These are phyloP conservation scores for Amblyjoppa proteus DNA, from an alignment of 2,888 invertebrate genomes.

Conservation along the genomic window DNA sequence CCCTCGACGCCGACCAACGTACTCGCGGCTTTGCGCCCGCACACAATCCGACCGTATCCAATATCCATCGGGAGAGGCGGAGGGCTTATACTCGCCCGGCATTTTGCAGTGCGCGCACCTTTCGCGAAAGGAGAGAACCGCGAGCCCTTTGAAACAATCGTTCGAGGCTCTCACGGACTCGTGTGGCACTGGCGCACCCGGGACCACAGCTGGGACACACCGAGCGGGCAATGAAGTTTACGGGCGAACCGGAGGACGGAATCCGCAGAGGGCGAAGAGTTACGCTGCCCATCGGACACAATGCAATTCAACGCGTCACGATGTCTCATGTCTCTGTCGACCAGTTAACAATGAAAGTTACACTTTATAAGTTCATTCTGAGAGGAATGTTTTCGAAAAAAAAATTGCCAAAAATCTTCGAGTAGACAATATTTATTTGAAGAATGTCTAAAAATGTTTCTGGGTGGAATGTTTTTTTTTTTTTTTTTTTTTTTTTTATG, in stretches of 20 bases:
- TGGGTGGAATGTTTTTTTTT: no score
- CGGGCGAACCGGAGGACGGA: neutral
- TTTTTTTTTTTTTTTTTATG: no score
- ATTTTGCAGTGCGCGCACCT: conserved; percentile 80
- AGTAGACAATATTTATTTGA: no score
- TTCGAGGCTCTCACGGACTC: conserved; percentile 52
- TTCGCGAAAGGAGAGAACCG: conserved; percentile 74
- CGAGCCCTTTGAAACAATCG: conserved; percentile 75
- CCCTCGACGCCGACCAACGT: conserved; percentile 28
- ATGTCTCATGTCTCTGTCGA: no score
- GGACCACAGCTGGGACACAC: conserved; percentile 1
- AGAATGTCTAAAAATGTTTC: no score
- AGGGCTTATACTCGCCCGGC: conserved; percentile 66
- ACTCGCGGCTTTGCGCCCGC: conserved; percentile 62
- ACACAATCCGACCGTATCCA: conserved; percentile 76
- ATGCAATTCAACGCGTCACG: neutral
- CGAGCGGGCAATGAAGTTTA: neutral
- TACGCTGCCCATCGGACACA: neutral
- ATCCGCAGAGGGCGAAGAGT: neutral
- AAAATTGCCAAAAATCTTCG: no score
- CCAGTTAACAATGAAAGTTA: no score
- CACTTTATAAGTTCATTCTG: no score
- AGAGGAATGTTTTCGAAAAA: no score
- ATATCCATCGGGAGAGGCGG: conserved; percentile 75
- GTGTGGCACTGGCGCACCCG: conserved; percentile 39